These are phyloP conservation scores for Drosophila eohydei DNA, from an alignment of 2,888 invertebrate genomes.

Conservation along the genomic window DNA sequence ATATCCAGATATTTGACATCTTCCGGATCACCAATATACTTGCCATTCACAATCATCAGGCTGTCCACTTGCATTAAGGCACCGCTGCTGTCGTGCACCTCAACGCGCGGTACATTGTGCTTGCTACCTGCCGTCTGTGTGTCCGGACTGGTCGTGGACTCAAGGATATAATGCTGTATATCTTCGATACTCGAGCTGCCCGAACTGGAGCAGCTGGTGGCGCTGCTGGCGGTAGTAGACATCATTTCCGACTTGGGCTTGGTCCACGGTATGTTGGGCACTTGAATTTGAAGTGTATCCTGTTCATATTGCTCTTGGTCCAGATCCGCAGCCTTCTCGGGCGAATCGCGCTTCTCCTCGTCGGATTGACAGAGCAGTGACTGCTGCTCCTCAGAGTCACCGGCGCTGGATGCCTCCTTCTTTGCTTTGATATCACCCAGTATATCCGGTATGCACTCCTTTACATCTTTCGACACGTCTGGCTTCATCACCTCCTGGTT, in stretches of 20 bases:
- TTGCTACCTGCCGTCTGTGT: constrained; percentile 79
- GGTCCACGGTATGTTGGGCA: constrained; percentile 86
- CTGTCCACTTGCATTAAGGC: constrained; percentile 88
- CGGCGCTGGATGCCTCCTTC: constrained; percentile 37
- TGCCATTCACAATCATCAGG: constrained; percentile 86
- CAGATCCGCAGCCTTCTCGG: constrained; percentile 73
- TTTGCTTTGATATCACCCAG: constrained; percentile 77
- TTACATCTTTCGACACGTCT: constrained; percentile 83
- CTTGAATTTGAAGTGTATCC: constrained; percentile 86
- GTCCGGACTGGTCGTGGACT: constrained; percentile 85
- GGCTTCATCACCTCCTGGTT: constrained; percentile 77
- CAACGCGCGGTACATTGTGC: constrained; percentile 88
- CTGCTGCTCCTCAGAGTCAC: constrained; percentile 65
- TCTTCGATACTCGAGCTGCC: constrained; percentile 85
- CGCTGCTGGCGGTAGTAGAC: constrained; percentile 73
- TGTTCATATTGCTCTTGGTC: constrained; percentile 70
- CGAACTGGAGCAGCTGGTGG: constrained; percentile 85
- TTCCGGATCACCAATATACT: constrained; percentile 85
- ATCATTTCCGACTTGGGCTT: constrained; percentile 86
- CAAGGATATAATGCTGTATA: constrained; percentile 85
- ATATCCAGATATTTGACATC: constrained; percentile 84
- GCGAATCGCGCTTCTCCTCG: constrained; percentile 82
- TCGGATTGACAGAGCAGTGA: constrained; percentile 73
- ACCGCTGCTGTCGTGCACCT: constrained; percentile 90
- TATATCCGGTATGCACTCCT: constrained; percentile 83